Base-by-base conservation (phyloP, 35 echinoderm and acorn worm genomes). In the Heliocidaris erythrogramma region DNA sequence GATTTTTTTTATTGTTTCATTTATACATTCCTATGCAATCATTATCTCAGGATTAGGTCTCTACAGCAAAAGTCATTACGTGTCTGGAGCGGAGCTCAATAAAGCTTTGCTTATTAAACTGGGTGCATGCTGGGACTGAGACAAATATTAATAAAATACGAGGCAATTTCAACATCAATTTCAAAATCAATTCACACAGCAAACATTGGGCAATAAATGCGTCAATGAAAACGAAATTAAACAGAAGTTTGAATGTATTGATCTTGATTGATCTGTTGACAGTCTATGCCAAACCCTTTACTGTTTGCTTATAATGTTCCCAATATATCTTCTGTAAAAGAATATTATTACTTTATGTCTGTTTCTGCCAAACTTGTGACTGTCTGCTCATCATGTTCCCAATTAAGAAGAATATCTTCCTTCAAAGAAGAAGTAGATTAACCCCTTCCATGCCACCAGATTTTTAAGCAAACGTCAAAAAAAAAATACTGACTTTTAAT, bases 201-300 rank as follows among this genome's bases (percentile, higher is more conserved):
- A 78, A 78, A 78, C 65, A 78, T 78, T 21, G 65, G 65, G 65
- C 65, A n/a, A 78, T 78, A n/a, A n/a, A 78, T 78, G 65, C 65
- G 27, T 78, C 27, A 78, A 78, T 78, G 65, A 78, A 78, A 78
- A 78, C 17, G 65, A 78, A 78, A 78, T 78, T 78, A 78, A n/a
- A 78, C 18, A 78, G 65, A 21, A 78, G 65, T 78, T 78, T 78
- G 65, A 78, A 78, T 78, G 65, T 78, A 78, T 78, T 78, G 65
- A 78, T 78, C 65, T 78, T 27, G 18, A 78, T 78, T 78, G 65
- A 78, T 78, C 65, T 78, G 65, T 78, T 78, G 65, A n/a, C 65
- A n/a, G 18, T 78, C 27, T 27, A 27, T n/a, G 65, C 27, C 18
- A 78, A 4, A 18, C 18, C n/a, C 17, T n/a, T 18, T 21, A 78